Percentiles rank a stretch among this genome's conserved stretches.
Evolutionary conservation across 2,113 vertebrate species (phyloP).

Genomic region (Glaucomys volans): DNA sequence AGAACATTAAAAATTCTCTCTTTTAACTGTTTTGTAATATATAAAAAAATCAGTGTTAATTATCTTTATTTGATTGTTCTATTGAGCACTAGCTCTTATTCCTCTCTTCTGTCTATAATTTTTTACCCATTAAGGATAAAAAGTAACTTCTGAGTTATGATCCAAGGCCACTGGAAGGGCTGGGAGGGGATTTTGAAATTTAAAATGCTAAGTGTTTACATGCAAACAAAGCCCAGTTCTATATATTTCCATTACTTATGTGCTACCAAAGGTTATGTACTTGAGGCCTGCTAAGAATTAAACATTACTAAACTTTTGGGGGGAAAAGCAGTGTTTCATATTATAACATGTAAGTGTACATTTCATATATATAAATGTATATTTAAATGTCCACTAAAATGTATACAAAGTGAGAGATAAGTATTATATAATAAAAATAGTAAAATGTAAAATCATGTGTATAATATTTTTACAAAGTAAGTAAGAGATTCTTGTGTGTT

Average conservation of each 20-base stretch:
- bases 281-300: slow-evolving; percentile 21
- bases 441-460: neutral
- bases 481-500: slow-evolving; percentile 7
- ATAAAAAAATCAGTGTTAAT: neutral
- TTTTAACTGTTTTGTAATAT: neutral
- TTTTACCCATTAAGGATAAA: neutral
- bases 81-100: neutral
- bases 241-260: neutral
- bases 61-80: neutral
- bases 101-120: neutral
- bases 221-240: neutral
- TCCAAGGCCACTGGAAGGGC: neutral
- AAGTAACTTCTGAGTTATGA: neutral
- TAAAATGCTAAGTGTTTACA: neutral
- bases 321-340: slow-evolving; percentile 39
- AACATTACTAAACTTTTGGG: slow-evolving; percentile 14
- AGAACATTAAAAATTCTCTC: neutral
- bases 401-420: neutral
- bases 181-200: neutral
- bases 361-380: neutral
- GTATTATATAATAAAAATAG: neutral
- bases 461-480: slow-evolving; percentile 37
- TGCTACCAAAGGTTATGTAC: neutral
- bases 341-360: slow-evolving; percentile 24
- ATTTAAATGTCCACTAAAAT: neutral